Base-by-base conservation (phyloP, 2,888 invertebrate species). In the Rhamnusium bicolor region DNA sequence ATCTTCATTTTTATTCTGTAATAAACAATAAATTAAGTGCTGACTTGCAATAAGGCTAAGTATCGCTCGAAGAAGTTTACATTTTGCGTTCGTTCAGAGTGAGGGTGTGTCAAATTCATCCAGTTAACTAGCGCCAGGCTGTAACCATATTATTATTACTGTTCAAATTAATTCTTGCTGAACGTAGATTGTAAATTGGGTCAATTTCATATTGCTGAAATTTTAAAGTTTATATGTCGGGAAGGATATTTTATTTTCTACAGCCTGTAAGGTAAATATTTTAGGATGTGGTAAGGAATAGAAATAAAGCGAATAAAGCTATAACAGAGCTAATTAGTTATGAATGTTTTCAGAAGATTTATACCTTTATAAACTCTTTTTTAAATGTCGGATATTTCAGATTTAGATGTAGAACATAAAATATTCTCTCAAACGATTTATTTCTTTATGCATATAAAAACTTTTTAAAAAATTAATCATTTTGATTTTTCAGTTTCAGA, bases 31-130 rank as follows among this genome's bases (percentile, higher is more conserved):
- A 18, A 18, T 19, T 19, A 51, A 40, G 24, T 19, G 24, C 27
- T 24, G 24, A 54, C 54, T 54, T 10, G 54, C 54, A 54, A n/a
- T n/a, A 4, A 21, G 6, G 54, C 24, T 12, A 54, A n/a, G 7
- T 54, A 54, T 54, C 54, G n/a, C 27, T 54, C 24, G 6, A 54
- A 54, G 54, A 54, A 24, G 54, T 54, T 54, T 54, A 54, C 54
- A 24, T 24, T 54, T 27, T 27, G 1, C 27, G n/a, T n/a, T 54
- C n/a, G 54, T 54, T 54, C 10, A 1, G 24, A 24, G 18, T 10
- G 51, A 19, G 54, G 54, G 54, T 24, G 24, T n/a, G 51, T 51
- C 51, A 51, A 51, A 51, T 51, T 19, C 19, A 19, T 19, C 51
- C 16, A 19, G 19, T 19, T 5, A 51, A 18, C 54, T 6, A 19